These are phyloP conservation scores for Dastarcus helophoroides DNA, from an alignment of 2,888 invertebrate genomes.

Conservation along the genomic window DNA sequence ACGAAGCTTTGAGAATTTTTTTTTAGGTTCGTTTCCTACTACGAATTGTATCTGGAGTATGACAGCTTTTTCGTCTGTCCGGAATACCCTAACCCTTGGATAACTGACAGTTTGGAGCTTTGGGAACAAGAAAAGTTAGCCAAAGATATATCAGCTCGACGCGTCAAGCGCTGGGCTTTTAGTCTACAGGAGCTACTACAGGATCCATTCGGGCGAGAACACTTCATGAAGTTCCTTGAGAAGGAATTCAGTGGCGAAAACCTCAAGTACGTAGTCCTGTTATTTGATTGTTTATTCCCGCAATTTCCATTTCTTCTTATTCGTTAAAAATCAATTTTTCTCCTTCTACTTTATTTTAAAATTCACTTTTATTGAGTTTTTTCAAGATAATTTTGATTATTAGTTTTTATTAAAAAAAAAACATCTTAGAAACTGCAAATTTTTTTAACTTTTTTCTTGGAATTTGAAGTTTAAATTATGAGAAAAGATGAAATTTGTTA, in stretches of 20 bases:
- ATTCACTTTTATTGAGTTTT: too few species aligned
- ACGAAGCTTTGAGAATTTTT: constrained; percentile 1
- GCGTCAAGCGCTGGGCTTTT: constrained; percentile 96
- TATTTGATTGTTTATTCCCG: too few species aligned
- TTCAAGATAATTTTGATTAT: too few species aligned
- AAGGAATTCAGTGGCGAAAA: constrained; percentile 99
- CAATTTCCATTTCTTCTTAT: constrained; percentile 3
- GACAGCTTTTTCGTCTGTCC: constrained; percentile 89
- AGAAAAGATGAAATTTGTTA: too few species aligned
- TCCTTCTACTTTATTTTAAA: too few species aligned
- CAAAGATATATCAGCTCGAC: constrained; percentile 84
- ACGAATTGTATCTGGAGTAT: constrained; percentile 92
- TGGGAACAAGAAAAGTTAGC: constrained; percentile 95
- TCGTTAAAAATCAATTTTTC: too few species aligned
- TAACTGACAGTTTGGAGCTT: constrained; percentile 86
- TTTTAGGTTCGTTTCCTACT: constrained; percentile 73
- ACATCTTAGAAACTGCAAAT: too few species aligned
- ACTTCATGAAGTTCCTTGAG: constrained; percentile 89
- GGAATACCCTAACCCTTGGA: constrained; percentile 95
- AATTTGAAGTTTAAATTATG: too few species aligned
- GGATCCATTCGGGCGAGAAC: constrained; percentile 92
- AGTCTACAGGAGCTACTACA: constrained; percentile 87
- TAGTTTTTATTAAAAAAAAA: too few species aligned
- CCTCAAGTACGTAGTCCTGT: constrained; percentile 62
- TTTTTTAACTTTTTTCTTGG: too few species aligned